Percentiles rank a stretch among this genome's conserved stretches.
Evolutionary conservation across 2,888 invertebrate genomes (phyloP).

Genomic region (Hypomecis punctinalis): DNA sequence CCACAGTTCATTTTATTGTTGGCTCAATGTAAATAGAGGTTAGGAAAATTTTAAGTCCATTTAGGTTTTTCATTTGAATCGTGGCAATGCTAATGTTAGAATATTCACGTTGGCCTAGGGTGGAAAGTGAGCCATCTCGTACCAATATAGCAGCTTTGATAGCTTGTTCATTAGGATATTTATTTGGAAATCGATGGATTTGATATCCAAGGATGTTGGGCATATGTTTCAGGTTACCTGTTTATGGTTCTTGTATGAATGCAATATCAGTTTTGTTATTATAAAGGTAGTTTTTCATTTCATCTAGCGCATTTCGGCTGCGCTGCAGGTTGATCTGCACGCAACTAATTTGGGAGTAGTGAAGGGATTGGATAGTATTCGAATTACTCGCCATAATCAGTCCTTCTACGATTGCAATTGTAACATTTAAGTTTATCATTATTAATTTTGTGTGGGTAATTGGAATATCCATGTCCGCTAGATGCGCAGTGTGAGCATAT

Average conservation of each 20-base stretch:
- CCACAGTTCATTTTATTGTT: neutral
- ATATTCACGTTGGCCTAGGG: neutral
- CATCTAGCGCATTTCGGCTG: conserved; percentile 4
- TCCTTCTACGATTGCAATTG: conserved; percentile 28
- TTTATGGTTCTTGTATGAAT: conserved; percentile 6
- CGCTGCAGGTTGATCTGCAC: conserved; percentile 22
- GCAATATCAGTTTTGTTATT: neutral
- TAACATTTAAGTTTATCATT: conserved; percentile 15
- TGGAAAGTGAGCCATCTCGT: neutral
- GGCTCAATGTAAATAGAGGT: conserved; percentile 16
- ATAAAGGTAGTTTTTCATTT: neutral
- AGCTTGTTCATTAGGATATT: neutral
- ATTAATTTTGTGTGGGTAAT: conserved; percentile 21
- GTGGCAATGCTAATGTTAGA: neutral
- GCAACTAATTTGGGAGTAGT: conserved; percentile 17
- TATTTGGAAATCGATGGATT: neutral
- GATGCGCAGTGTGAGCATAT: conserved; percentile 37
- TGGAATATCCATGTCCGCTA: conserved; percentile 7
- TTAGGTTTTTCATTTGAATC: neutral
- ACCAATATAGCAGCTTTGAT: conserved; percentile 1
- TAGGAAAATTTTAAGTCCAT: neutral
- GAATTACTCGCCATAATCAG: conserved; percentile 2
- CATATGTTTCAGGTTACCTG: too few species aligned
- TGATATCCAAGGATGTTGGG: neutral
- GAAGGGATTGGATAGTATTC: neutral